Conservation (phyloP, 2,797 vertebrate genomes). For the Silurus aristotelis region DNA sequence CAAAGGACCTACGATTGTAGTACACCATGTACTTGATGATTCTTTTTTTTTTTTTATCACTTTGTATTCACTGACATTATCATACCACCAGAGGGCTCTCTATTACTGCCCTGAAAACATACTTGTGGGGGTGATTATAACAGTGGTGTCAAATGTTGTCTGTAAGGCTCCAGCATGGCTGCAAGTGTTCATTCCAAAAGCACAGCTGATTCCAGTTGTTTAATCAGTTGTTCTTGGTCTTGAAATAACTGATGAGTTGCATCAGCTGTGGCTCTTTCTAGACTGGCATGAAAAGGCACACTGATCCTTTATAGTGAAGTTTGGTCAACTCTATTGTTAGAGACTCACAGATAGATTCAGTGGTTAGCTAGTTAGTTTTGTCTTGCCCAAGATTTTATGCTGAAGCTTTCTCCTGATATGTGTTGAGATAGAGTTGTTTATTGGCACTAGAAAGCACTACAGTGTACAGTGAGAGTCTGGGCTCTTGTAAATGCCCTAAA, state of each 20-base stretch:
- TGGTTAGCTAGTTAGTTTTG: not conserved
- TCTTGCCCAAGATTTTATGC: not conserved
- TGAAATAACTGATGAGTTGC: slow-evolving; percentile 14
- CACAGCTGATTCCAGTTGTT: slow-evolving; percentile 36
- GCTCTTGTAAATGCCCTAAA: not conserved
- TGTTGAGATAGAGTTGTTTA: not conserved
- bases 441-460: not conserved
- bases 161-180: slow-evolving; percentile 25
- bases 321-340: not conserved
- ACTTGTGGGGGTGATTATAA: not conserved
- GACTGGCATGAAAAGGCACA: not conserved
- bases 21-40: not conserved
- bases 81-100: slow-evolving; percentile 3
- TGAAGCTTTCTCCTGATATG: not conserved
- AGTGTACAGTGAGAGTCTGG: no score
- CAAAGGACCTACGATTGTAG: not conserved
- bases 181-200: slow-evolving; percentile 9
- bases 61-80: not conserved
- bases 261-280: slow-evolving; percentile 17
- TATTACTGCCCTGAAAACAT: not conserved
- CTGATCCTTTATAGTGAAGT: not conserved
- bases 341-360: not conserved
- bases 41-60: no score
- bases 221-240: slow-evolving; percentile 25
- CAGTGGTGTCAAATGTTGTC: not conserved